A percentile compares a stretch with the other conserved stretches of the same genome.
Evolutionary conservation across 2,888 invertebrate genomes (phyloP).

Genomic region (Tenthredo distinguenda): DNA sequence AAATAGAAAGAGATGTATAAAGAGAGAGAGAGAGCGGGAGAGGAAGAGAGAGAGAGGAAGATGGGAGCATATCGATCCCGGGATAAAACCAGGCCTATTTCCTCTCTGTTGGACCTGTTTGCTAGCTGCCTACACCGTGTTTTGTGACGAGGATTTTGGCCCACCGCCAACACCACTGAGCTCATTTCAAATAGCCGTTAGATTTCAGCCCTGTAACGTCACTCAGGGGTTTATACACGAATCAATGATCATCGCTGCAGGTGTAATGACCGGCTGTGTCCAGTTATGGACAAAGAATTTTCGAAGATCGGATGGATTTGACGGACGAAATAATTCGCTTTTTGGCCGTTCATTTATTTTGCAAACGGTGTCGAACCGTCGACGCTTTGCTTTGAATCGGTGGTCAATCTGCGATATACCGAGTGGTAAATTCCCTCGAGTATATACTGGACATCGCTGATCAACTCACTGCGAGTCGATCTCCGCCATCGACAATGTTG

Average conservation of each 20-base stretch:
- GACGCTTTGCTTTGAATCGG: background rate
- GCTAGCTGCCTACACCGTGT: slow-evolving; percentile 71
- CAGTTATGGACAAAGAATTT: background rate
- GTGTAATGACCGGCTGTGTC: background rate
- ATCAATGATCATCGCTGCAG: slow-evolving; percentile 69
- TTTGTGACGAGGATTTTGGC: slow-evolving; percentile 73
- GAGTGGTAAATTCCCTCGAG: background rate
- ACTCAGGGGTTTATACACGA: slow-evolving; percentile 68
- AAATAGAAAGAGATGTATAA: slow-evolving; percentile 34
- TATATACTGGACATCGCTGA: slow-evolving; percentile 10
- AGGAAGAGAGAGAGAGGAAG: slow-evolving; percentile 43
- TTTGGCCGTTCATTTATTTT: too few species aligned
- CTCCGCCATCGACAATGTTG: background rate
- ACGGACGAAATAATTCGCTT: background rate
- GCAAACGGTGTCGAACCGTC: too few species aligned
- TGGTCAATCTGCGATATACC: background rate
- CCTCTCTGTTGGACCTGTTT: slow-evolving; percentile 71
- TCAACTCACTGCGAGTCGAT: background rate
- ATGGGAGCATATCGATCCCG: slow-evolving; percentile 69
- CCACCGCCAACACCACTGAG: slow-evolving; percentile 65
- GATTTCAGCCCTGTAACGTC: slow-evolving; percentile 6
- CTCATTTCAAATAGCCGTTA: slow-evolving; percentile 75
- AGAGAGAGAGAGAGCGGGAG: slow-evolving; percentile 53
- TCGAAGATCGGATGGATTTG: background rate
- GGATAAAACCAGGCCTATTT: slow-evolving; percentile 74